These are phyloP conservation scores for Microcaecilia unicolor DNA, from an alignment of 2,797 vertebrate genomes.

Conservation along the genomic window DNA sequence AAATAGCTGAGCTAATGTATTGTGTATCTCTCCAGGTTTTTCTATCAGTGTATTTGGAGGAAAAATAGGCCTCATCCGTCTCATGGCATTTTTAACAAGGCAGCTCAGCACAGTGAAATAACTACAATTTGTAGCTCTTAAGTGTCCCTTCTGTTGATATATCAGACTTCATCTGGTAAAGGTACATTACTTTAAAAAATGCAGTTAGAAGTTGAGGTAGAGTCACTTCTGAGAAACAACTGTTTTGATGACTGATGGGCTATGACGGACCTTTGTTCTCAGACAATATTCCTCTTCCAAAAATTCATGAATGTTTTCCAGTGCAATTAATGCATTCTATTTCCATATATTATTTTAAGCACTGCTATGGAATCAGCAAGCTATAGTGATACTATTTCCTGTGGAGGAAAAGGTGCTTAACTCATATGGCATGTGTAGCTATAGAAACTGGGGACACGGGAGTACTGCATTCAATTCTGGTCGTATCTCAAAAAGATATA, in stretches of 20 bases:
- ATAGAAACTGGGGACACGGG: too few relatives aligned
- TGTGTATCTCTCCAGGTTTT: not conserved
- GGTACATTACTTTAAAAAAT: not conserved
- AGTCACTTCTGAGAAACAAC: not conserved
- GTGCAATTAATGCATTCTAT: too few relatives aligned
- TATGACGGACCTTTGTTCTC: not conserved
- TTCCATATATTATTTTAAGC: too few relatives aligned
- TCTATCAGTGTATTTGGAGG: not conserved
- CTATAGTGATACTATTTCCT: too few relatives aligned
- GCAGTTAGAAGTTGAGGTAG: constrained; percentile 3
- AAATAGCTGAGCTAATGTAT: not conserved
- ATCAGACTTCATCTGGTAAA: not conserved
- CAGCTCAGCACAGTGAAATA: constrained; percentile 3
- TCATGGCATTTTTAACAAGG: not conserved
- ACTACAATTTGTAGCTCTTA: constrained; percentile 3
- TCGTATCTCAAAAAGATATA: too few relatives aligned
- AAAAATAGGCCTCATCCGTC: not conserved
- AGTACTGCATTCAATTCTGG: too few relatives aligned
- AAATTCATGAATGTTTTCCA: too few relatives aligned
- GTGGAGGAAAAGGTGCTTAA: too few relatives aligned
- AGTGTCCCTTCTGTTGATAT: not conserved
- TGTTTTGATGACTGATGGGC: not conserved
- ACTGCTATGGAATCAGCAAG: too few relatives aligned
- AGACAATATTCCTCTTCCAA: too few relatives aligned
- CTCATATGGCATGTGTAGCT: too few relatives aligned